Evolutionary conservation across 2,888 invertebrate species (phyloP).

Genomic region (Lochmaea crataegi): DNA sequence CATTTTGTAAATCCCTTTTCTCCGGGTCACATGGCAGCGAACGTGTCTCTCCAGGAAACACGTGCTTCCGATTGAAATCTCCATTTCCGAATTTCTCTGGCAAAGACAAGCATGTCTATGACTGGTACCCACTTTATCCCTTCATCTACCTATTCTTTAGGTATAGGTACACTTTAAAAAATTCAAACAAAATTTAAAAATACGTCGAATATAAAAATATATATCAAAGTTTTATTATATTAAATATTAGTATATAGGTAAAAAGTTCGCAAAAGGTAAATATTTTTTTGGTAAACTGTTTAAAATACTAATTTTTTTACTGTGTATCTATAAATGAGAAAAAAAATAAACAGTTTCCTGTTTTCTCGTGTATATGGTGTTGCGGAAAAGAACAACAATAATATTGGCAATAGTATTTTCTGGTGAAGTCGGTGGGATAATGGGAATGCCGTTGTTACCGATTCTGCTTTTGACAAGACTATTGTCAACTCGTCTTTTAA

Average conservation of each 20-base stretch:
- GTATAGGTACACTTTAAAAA: constrained; percentile 4
- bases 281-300: too few relatives aligned
- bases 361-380: neutral
- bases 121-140: neutral
- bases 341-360: neutral
- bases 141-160: neutral
- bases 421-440: constrained; percentile 42
- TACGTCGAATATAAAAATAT: too few relatives aligned
- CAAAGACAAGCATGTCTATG: constrained; percentile 24
- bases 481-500: constrained; percentile 56
- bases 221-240: too few relatives aligned
- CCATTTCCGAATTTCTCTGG: constrained; percentile 40
- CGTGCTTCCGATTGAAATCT: constrained; percentile 47
- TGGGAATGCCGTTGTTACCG: constrained; percentile 54
- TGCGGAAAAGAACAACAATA: constrained; percentile 45
- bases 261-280: too few relatives aligned
- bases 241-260: too few relatives aligned
- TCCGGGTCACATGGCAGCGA: constrained; percentile 33
- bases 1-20: neutral
- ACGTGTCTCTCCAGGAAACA: constrained; percentile 41
- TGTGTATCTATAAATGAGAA: neutral
- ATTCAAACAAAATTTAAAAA: neutral
- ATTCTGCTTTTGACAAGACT: constrained; percentile 60
- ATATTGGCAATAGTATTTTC: constrained; percentile 49
- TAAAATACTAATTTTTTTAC: neutral